Evolutionary conservation across 2,797 vertebrate species (phyloP).

Genomic region (Oophaga sylvatica): DNA sequence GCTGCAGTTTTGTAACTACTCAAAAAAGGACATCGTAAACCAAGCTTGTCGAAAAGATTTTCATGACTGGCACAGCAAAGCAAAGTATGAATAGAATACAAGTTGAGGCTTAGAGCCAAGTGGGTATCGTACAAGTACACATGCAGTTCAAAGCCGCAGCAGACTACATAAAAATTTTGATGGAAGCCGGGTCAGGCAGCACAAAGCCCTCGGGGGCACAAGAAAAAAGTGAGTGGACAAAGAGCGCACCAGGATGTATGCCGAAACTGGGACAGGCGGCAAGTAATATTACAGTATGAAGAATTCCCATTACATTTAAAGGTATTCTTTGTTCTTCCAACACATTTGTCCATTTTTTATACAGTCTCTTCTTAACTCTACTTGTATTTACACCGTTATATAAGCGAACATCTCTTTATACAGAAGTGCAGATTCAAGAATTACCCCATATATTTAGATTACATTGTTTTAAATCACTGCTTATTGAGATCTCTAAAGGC

Average conservation of each 20-base stretch:
- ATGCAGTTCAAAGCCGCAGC: constrained; percentile 40
- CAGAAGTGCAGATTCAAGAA: not conserved
- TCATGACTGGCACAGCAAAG: constrained; percentile 43
- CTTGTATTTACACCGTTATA: not conserved
- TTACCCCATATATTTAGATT: not conserved
- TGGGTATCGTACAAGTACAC: constrained; percentile 29
- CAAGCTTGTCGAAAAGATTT: constrained; percentile 18
- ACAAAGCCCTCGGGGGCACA: constrained; percentile 37
- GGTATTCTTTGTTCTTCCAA: constrained; percentile 1
- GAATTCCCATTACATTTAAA: constrained; percentile 11
- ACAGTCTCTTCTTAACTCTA: not conserved
- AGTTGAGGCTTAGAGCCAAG: constrained; percentile 39
- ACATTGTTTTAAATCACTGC: not conserved
- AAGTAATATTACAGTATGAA: constrained; percentile 9
- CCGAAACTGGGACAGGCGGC: constrained; percentile 35
- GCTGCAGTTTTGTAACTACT: constrained; percentile 2
- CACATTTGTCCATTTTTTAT: not conserved
- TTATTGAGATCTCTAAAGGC: not conserved
- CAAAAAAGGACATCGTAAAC: not conserved
- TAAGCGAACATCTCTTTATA: not conserved
- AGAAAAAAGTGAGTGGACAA: constrained; percentile 15
- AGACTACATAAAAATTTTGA: constrained; percentile 42
- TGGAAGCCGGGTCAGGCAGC: constrained; percentile 30
- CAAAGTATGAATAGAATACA: constrained; percentile 41
- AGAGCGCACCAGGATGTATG: constrained; percentile 7